A percentile compares a stretch with the other conserved stretches of the same genome.
These are phyloP conservation scores for Lutjanus argentimaculatus DNA, from an alignment of 2,797 vertebrate genomes.

Conservation along the genomic window DNA sequence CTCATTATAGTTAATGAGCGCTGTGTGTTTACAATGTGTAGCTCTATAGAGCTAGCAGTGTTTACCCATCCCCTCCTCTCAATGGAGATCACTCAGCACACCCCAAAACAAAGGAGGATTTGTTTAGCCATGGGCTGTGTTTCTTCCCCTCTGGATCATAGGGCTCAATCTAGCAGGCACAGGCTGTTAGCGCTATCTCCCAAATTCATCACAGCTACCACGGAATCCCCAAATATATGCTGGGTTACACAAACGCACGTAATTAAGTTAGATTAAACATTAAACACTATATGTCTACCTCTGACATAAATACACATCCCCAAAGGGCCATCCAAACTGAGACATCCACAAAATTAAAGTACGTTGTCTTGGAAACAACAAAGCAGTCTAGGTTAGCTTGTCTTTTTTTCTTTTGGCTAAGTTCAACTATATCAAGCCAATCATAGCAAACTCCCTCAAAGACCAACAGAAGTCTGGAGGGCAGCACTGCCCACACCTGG, in stretches of 20 bases:
- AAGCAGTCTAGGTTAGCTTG: slow-evolving; percentile 18
- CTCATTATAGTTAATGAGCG: slow-evolving; percentile 89
- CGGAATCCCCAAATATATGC: slow-evolving; percentile 74
- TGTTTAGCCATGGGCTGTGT: slow-evolving; percentile 85
- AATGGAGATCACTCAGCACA: slow-evolving; percentile 86
- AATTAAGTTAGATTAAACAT: slow-evolving; percentile 74
- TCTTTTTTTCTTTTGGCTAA: slow-evolving; percentile 22
- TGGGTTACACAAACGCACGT: slow-evolving; percentile 68
- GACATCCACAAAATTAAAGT: slow-evolving; percentile 45
- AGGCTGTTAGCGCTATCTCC: slow-evolving; percentile 76
- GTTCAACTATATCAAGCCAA: slow-evolving; percentile 46
- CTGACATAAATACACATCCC: slow-evolving; percentile 41
- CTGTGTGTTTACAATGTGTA: slow-evolving; percentile 87
- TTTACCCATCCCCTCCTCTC: slow-evolving; percentile 86
- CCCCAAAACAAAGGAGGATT: slow-evolving; percentile 85
- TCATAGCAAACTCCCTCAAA: slow-evolving; percentile 22
- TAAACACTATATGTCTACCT: slow-evolving; percentile 49
- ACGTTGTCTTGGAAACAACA: slow-evolving; percentile 39
- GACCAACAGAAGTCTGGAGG: slow-evolving; percentile 27
- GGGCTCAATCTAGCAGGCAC: slow-evolving; percentile 79
- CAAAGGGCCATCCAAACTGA: slow-evolving; percentile 15
- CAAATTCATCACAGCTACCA: slow-evolving; percentile 75
- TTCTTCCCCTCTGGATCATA: slow-evolving; percentile 82
- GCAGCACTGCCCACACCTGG: slow-evolving; percentile 40
- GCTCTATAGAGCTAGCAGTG: slow-evolving; percentile 84